Evolutionary conservation across 2,797 vertebrate species (phyloP).

Genomic region (Dipus sagitta): DNA sequence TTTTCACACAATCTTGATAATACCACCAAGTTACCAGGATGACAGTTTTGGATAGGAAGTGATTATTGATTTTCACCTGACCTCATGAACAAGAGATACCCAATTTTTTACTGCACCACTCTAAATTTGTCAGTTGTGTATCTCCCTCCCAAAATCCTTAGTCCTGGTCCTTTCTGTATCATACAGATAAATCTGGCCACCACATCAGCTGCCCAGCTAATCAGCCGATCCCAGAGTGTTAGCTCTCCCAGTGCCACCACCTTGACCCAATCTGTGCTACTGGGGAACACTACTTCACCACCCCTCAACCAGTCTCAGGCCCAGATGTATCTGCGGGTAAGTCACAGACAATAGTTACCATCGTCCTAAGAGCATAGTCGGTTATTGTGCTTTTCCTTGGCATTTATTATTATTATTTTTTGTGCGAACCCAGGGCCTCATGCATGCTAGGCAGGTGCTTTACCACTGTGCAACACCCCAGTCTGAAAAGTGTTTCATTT

Average conservation of each 20-base stretch:
- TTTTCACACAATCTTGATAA: background rate
- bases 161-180: slow-evolving; percentile 72
- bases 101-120: background rate
- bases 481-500: background rate
- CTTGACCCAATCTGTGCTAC: slow-evolving; percentile 96
- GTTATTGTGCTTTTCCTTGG: background rate
- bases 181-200: slow-evolving; percentile 89
- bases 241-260: slow-evolving; percentile 94
- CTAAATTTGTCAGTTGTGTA: slow-evolving; percentile 26
- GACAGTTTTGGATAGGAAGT: background rate
- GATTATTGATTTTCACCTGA: background rate
- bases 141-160: slow-evolving; percentile 2
- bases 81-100: background rate
- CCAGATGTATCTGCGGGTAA: slow-evolving; percentile 98
- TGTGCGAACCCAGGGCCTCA: background rate
- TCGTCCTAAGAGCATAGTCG: background rate
- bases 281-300: slow-evolving; percentile 94
- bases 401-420: background rate
- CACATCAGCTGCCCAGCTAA: slow-evolving; percentile 89
- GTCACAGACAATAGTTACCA: slow-evolving; percentile 57
- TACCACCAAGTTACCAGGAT: background rate
- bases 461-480: background rate
- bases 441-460: background rate
- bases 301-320: slow-evolving; percentile 93
- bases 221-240: slow-evolving; percentile 90